These are phyloP conservation scores for Cepaea nemoralis DNA, from an alignment of 1,140 invertebrate genomes.

Conservation along the genomic window DNA sequence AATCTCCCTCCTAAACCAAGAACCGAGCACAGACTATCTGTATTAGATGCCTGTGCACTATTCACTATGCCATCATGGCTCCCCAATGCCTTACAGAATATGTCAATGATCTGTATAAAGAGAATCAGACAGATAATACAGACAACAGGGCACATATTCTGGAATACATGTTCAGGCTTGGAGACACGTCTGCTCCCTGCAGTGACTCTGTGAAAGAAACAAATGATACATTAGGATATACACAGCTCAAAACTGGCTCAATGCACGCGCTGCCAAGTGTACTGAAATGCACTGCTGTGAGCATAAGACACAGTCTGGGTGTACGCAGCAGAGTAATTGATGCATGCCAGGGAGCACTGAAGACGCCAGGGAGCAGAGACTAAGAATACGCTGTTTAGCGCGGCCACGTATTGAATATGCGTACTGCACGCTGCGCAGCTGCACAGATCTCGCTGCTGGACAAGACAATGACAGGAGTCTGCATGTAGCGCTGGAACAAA, in stretches of 20 bases:
- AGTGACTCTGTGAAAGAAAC: background rate
- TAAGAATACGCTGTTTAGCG: background rate
- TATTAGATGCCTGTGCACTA: no score
- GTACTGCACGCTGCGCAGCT: background rate
- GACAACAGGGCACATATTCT: no score
- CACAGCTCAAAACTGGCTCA: background rate
- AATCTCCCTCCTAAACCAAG: no score
- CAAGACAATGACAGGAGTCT: background rate
- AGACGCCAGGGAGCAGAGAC: no score
- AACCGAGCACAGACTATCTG: no score
- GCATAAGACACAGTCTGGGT: background rate
- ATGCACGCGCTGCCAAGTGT: slow-evolving; percentile 7
- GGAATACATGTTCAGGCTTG: background rate
- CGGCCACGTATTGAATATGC: background rate
- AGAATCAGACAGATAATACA: no score
- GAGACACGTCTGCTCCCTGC: background rate
- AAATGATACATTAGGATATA: background rate
- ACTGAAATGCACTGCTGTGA: background rate
- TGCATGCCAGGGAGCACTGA: background rate
- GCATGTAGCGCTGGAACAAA: background rate
- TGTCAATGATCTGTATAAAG: no score
- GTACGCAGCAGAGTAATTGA: background rate
- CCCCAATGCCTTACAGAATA: no score
- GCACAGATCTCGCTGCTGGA: background rate
- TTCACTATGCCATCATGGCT: no score